phyloP scores from a whole-genome alignment of 2,888 invertebrate genomes.

The Papilio demoleus region DNA sequence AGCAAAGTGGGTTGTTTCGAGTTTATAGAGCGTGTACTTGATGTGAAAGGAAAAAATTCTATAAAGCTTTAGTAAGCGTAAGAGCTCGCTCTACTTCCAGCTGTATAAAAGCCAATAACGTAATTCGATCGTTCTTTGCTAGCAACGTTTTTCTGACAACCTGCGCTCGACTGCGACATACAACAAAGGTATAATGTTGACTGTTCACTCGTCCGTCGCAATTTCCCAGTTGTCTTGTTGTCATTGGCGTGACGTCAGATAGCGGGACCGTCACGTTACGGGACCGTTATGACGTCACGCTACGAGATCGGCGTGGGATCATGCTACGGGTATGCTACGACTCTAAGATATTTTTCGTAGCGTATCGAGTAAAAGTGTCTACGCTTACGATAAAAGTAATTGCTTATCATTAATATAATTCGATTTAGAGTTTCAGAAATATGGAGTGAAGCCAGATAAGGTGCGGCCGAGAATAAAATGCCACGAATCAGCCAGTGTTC shows the following conservation, averaged over 20 bases:
- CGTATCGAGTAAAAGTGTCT: too few species aligned
- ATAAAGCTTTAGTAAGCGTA: constrained; percentile 5
- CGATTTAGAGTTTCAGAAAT: constrained; percentile 42
- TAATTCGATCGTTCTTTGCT: neutral
- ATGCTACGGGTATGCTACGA: neutral
- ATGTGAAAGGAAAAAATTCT: neutral
- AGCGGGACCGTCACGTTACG: constrained; percentile 1
- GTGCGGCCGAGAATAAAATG: constrained; percentile 56
- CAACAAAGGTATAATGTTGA: constrained; percentile 33
- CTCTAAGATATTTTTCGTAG: neutral
- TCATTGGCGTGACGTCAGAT: constrained; percentile 9
- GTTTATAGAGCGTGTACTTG: neutral
- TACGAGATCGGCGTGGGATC: too few species aligned
- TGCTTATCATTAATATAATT: too few species aligned
- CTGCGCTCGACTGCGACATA: constrained; percentile 10
- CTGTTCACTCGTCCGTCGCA: constrained; percentile 32
- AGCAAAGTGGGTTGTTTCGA: neutral
- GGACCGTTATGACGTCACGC: neutral
- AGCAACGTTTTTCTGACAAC: constrained; percentile 18
- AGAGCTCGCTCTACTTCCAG: neutral
- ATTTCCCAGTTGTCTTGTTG: constrained; percentile 36
- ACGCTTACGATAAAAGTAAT: too few species aligned
- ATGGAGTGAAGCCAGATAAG: constrained; percentile 53
- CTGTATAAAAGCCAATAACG: neutral
- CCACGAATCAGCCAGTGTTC: constrained; percentile 51